Evolutionary conservation across 2,113 vertebrate species (phyloP).

Genomic region (Mola mola): DNA sequence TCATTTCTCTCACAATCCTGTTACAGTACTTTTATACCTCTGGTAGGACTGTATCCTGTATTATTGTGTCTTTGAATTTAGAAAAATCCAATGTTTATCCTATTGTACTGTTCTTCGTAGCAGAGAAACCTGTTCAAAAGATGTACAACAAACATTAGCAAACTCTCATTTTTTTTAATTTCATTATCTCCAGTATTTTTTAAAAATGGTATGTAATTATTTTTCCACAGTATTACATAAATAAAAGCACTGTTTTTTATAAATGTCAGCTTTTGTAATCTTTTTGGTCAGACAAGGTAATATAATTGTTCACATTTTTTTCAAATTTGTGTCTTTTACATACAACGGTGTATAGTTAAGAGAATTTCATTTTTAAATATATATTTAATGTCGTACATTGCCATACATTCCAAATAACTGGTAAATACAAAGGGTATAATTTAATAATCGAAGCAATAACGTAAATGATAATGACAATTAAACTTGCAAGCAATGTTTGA

Average conservation of each 20-base stretch:
- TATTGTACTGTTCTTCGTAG: constrained; percentile 87
- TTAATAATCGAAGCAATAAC: no score
- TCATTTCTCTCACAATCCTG: constrained; percentile 82
- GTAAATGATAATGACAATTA: no score
- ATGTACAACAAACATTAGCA: constrained; percentile 83
- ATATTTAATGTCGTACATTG: no score
- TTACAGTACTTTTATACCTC: constrained; percentile 86
- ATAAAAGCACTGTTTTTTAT: constrained; percentile 89
- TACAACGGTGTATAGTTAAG: no score
- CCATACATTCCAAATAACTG: no score
- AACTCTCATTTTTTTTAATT: constrained; percentile 85
- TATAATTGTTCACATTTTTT: no score
- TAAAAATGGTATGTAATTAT: constrained; percentile 89
- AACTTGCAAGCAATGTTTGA: no score
- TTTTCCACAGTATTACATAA: constrained; percentile 89
- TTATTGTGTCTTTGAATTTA: constrained; percentile 86
- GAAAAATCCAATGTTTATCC: constrained; percentile 81
- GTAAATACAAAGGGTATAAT: no score
- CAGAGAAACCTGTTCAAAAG: constrained; percentile 82
- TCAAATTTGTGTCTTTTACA: background rate
- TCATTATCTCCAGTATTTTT: constrained; percentile 86
- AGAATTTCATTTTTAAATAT: no score
- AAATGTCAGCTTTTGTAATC: no score
- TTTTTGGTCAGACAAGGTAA: no score
- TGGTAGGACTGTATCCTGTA: constrained; percentile 88